Evolutionary conservation across 2,797 vertebrate genomes (phyloP).

Genomic region (Syngnathus acus): DNA sequence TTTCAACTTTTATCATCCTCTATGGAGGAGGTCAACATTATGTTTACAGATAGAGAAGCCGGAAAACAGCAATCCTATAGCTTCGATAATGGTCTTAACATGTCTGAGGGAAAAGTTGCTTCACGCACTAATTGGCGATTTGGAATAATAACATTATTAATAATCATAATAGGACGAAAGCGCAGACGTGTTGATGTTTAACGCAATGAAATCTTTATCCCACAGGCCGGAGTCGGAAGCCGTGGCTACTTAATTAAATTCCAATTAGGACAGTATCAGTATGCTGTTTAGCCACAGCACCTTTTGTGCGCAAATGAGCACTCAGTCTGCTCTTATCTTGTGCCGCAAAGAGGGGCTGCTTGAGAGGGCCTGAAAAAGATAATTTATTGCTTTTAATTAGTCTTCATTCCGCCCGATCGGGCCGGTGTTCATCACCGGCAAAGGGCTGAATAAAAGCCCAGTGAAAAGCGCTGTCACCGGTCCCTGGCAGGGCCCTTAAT

Average conservation of each 20-base stretch:
- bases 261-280: conserved; percentile 99
- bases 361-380: conserved; percentile 73
- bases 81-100: not conserved
- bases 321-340: conserved; percentile 87
- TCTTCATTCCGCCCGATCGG: conserved; percentile 95
- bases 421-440: conserved; percentile 87
- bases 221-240: conserved; percentile 74
- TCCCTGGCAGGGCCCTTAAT: conserved; percentile 95
- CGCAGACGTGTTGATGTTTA: conserved; percentile 81
- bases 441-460: conserved; percentile 82
- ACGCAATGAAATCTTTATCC: conserved; percentile 97
- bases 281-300: conserved; percentile 88
- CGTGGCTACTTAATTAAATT: conserved; percentile 91
- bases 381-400: conserved; percentile 99
- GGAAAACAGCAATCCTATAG: not conserved
- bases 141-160: conserved; percentile 47
- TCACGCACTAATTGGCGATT: conserved; percentile 41
- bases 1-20: not conserved
- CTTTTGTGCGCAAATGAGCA: conserved; percentile 76
- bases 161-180: conserved; percentile 40
- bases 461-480: conserved; percentile 90
- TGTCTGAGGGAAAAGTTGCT: conserved; percentile 14
- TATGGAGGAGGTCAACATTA: not conserved
- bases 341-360: conserved; percentile 69
- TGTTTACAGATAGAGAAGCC: not conserved